Percentiles rank a stretch among this genome's conserved stretches.
These are phyloP conservation scores for Poecile montanus DNA, from an alignment of 2,797 vertebrate genomes.

Conservation along the genomic window DNA sequence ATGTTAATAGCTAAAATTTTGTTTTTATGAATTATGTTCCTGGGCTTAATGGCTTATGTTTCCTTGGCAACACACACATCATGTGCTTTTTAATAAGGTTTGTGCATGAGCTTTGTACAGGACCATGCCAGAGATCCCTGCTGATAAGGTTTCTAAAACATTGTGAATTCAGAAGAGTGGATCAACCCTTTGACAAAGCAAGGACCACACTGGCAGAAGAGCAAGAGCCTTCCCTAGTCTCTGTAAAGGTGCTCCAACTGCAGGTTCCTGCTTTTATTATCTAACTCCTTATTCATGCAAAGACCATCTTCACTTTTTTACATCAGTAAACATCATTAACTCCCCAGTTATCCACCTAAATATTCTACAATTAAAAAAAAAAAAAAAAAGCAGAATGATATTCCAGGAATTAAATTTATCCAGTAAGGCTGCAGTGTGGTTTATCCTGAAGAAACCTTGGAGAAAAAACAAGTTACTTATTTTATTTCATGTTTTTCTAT, in stretches of 20 bases:
- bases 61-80: slow-evolving; percentile 48
- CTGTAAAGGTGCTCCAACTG: background rate
- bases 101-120: slow-evolving; percentile 12
- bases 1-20: slow-evolving; percentile 28
- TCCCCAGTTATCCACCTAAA: background rate
- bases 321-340: background rate
- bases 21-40: slow-evolving; percentile 35
- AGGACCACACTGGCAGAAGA: background rate
- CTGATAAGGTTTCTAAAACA: background rate
- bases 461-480: background rate
- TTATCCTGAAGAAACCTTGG: background rate
- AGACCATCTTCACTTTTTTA: background rate
- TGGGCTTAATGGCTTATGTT: slow-evolving; percentile 40
- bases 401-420: background rate
- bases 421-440: background rate
- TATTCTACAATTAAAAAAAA: background rate
- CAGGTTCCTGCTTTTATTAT: background rate
- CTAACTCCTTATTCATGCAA: background rate
- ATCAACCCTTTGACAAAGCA: background rate
- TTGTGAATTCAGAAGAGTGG: background rate
- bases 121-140: background rate
- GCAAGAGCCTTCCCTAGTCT: background rate
- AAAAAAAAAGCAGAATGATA: background rate
- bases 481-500: background rate
- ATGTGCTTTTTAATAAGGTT: slow-evolving; percentile 41